phyloP scores from a whole-genome alignment of 2,797 vertebrate genomes.

The Anisognathus igniventris region DNA sequence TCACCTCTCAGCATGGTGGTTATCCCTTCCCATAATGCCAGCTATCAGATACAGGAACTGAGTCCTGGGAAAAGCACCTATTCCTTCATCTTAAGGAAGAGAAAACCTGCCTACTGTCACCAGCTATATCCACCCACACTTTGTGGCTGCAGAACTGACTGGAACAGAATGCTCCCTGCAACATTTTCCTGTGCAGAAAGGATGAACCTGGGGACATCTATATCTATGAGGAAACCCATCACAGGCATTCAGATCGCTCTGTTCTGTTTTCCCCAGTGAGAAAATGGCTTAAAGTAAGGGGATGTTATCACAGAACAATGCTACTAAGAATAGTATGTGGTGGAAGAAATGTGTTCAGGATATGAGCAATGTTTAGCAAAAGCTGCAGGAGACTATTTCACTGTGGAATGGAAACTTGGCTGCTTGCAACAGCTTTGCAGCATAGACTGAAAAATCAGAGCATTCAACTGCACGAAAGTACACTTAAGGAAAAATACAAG shows the following conservation, averaged over 20 bases:
- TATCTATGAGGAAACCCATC: neutral
- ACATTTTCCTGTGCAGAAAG: neutral
- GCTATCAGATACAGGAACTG: neutral
- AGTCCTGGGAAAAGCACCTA: neutral
- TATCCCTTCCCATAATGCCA: neutral
- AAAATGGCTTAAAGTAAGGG: neutral
- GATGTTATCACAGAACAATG: neutral
- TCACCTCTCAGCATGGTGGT: neutral
- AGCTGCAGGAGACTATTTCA: neutral
- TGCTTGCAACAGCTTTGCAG: neutral
- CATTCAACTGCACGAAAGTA: neutral
- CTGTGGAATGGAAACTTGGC: neutral
- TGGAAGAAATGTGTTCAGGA: neutral
- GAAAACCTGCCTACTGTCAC: neutral
- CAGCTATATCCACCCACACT: no score
- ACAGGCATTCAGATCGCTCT: neutral
- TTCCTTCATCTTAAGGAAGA: neutral
- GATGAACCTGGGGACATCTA: neutral
- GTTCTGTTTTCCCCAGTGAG: neutral
- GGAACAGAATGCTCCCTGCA: neutral
- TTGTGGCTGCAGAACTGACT: neutral
- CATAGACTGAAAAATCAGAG: neutral
- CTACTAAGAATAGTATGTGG: neutral
- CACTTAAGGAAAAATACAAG: neutral
- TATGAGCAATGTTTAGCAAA: neutral